A percentile compares a stretch with the other conserved stretches of the same genome.
These are phyloP conservation scores for Oncorhynchus mykiss DNA, from an alignment of 2,113 vertebrate species.

Conservation along the genomic window DNA sequence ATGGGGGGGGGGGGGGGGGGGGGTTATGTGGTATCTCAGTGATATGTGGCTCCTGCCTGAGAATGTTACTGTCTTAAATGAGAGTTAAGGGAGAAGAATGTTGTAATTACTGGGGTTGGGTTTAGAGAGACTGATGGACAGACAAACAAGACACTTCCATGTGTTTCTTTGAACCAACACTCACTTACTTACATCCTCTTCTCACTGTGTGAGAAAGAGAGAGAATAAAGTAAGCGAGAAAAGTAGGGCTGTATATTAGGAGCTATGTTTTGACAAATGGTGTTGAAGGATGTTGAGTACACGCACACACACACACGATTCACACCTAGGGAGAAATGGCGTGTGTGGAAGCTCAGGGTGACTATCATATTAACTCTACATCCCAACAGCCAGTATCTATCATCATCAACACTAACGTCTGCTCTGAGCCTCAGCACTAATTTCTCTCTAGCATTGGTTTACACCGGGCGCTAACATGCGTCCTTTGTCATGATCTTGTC, in stretches of 20 bases:
- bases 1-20: slow-evolving; percentile 11
- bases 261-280: background rate
- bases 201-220: background rate
- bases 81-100: slow-evolving; percentile 26
- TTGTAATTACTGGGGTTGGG: background rate
- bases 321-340: slow-evolving; percentile 63
- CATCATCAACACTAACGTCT: slow-evolving; percentile 80
- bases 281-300: slow-evolving; percentile 4
- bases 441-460: slow-evolving; percentile 58
- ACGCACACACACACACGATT: slow-evolving; percentile 60
- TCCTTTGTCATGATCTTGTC: no score
- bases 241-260: background rate
- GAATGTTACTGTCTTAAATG: slow-evolving; percentile 28
- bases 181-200: background rate
- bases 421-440: slow-evolving; percentile 75
- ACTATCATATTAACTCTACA: slow-evolving; percentile 74
- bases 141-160: slow-evolving; percentile 1
- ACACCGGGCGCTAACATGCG: background rate
- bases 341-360: slow-evolving; percentile 55
- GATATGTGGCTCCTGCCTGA: slow-evolving; percentile 24
- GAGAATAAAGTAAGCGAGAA: background rate
- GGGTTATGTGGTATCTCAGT: slow-evolving; percentile 45
- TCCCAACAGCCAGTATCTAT: slow-evolving; percentile 76
- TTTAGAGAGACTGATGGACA: background rate
- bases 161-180: background rate